Evolutionary conservation across 2,888 invertebrate genomes (phyloP).

Genomic region (Lysandra bellargus): DNA sequence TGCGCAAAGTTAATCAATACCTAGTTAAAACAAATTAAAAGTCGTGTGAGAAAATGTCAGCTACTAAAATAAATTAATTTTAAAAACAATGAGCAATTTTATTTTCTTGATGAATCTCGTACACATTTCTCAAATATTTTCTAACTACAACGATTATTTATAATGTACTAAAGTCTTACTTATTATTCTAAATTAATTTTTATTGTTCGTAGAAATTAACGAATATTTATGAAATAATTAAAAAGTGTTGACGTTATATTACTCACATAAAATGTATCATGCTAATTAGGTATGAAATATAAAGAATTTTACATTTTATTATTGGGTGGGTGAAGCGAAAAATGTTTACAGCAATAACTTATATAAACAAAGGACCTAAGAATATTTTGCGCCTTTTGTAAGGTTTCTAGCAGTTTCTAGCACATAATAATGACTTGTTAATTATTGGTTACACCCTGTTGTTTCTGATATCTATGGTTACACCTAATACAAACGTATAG

Average conservation of each 20-base stretch:
- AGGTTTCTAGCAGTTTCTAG: background rate
- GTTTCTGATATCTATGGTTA: no score
- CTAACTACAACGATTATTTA: background rate
- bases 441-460: no score
- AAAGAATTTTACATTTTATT: background rate
- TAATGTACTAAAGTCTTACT: background rate
- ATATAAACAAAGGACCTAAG: background rate
- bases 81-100: background rate
- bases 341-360: background rate
- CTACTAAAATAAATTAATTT: background rate
- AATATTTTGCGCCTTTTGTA: background rate
- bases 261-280: constrained; percentile 4
- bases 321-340: constrained; percentile 10
- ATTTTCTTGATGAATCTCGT: background rate
- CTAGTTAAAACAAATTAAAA: background rate
- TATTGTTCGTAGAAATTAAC: background rate
- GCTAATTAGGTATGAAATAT: background rate
- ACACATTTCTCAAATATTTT: background rate
- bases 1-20: no score
- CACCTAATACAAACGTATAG: no score
- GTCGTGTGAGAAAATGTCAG: background rate
- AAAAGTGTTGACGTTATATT: constrained; percentile 22
- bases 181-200: background rate
- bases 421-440: background rate
- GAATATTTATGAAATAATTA: constrained; percentile 27